These are phyloP conservation scores for Lithophane ornitopus DNA, from an alignment of 2,888 invertebrate genomes.

Conservation along the genomic window DNA sequence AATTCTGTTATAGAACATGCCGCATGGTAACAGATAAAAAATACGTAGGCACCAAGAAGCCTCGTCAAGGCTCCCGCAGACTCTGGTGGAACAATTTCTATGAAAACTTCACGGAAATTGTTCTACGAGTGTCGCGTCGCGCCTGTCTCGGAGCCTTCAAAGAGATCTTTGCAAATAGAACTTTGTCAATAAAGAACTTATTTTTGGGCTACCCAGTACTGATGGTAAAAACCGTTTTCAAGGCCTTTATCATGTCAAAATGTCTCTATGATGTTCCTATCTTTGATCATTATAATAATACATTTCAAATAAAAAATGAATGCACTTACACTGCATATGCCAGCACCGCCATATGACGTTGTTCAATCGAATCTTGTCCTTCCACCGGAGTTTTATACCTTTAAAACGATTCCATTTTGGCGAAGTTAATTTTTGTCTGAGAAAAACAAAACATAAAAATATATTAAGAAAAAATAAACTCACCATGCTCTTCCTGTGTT, in stretches of 20 bases:
- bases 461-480: slow-evolving; percentile 68
- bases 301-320: background rate
- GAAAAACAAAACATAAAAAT: slow-evolving; percentile 79
- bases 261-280: slow-evolving; percentile 1
- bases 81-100: too few relatives aligned
- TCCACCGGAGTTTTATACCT: slow-evolving; percentile 98
- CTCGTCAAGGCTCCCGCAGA: background rate
- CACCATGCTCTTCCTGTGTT: slow-evolving; percentile 78
- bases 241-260: background rate
- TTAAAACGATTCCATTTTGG: slow-evolving; percentile 99
- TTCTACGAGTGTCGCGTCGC: too few relatives aligned
- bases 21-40: slow-evolving; percentile 23
- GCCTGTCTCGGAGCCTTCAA: too few relatives aligned
- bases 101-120: too few relatives aligned
- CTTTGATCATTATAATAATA: background rate
- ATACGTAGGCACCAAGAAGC: slow-evolving; percentile 17
- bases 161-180: slow-evolving; percentile 24
- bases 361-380: slow-evolving; percentile 99
- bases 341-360: slow-evolving; percentile 99
- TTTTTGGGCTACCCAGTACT: background rate
- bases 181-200: background rate
- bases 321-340: slow-evolving; percentile 98
- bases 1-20: slow-evolving; percentile 7
- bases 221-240: background rate
- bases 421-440: slow-evolving; percentile 99